These are phyloP conservation scores for Chaunax sp. DNA, from an alignment of 2,797 vertebrate genomes.

Conservation along the genomic window DNA sequence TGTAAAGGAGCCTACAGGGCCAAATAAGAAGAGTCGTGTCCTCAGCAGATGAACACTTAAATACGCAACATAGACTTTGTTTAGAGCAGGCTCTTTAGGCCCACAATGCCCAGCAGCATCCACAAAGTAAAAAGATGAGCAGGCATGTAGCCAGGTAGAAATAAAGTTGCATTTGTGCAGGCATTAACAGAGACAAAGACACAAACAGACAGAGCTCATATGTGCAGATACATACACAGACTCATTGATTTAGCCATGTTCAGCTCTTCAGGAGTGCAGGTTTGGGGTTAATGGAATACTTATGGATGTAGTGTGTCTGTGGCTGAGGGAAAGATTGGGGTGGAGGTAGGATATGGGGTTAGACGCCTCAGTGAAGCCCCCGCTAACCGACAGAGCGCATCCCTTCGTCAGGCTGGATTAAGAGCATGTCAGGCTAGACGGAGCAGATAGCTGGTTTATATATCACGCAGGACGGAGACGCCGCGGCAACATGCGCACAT, in stretches of 20 bases:
- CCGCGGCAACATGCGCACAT: constrained; percentile 31
- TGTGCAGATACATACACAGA: constrained; percentile 26
- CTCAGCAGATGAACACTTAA: constrained; percentile 30
- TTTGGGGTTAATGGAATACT: constrained; percentile 82
- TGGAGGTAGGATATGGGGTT: constrained; percentile 69
- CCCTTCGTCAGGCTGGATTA: constrained; percentile 78
- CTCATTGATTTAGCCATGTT: constrained; percentile 62
- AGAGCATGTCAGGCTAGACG: constrained; percentile 69
- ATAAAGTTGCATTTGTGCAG: constrained; percentile 28
- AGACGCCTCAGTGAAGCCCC: constrained; percentile 60
- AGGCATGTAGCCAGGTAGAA: not conserved
- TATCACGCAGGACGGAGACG: constrained; percentile 51
- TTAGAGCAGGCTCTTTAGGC: constrained; percentile 54
- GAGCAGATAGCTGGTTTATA: constrained; percentile 61
- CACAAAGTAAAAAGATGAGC: constrained; percentile 28
- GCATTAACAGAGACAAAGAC: constrained; percentile 42
- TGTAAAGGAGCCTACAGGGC: constrained; percentile 37
- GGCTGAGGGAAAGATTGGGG: constrained; percentile 67
- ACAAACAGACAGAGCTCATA: constrained; percentile 33
- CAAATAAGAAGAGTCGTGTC: constrained; percentile 20
- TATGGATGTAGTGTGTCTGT: constrained; percentile 71
- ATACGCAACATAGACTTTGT: constrained; percentile 48
- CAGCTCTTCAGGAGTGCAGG: constrained; percentile 69
- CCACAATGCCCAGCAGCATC: constrained; percentile 48
- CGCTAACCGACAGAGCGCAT: constrained; percentile 71